These are phyloP conservation scores for Gulo gulo DNA, from an alignment of 2,113 vertebrate species.

Conservation along the genomic window DNA sequence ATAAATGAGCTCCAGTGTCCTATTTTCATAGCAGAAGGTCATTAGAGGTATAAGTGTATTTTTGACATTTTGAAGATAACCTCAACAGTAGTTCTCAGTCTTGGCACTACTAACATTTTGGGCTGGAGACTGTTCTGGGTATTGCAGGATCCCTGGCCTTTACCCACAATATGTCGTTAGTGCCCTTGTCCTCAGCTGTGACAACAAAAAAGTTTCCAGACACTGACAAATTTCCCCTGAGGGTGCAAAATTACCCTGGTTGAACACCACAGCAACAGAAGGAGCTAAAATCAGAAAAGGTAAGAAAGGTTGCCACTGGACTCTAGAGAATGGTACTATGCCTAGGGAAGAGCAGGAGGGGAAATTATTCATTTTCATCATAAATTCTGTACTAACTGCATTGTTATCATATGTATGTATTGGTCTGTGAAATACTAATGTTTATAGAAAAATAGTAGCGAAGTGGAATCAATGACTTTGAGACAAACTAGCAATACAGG, in stretches of 20 bases:
- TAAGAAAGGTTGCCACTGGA: not conserved
- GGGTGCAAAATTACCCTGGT: not conserved
- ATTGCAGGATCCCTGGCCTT: not conserved
- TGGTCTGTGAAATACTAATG: conserved; percentile 18
- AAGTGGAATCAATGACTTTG: not conserved
- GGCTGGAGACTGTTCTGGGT: not conserved
- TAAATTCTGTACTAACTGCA: not conserved
- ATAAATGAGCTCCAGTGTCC: not conserved
- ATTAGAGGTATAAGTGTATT: not conserved
- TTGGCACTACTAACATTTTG: not conserved
- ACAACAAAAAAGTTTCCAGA: not conserved
- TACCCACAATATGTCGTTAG: not conserved
- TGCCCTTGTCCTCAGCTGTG: not conserved
- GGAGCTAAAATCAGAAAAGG: not conserved
- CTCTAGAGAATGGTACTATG: not conserved
- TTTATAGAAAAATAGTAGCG: not conserved
- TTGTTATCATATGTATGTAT: not conserved
- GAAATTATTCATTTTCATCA: not conserved
- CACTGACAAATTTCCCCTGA: not conserved
- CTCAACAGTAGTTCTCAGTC: not conserved
- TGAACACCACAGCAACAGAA: not conserved
- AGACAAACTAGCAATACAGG: not conserved
- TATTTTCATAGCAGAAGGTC: not conserved
- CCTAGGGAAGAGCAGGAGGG: not conserved
- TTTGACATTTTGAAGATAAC: not conserved